A percentile compares a stretch with the other conserved stretches of the same genome.
phyloP scores from a whole-genome alignment of 2,888 invertebrate genomes.

The Drosophila leonis region DNA sequence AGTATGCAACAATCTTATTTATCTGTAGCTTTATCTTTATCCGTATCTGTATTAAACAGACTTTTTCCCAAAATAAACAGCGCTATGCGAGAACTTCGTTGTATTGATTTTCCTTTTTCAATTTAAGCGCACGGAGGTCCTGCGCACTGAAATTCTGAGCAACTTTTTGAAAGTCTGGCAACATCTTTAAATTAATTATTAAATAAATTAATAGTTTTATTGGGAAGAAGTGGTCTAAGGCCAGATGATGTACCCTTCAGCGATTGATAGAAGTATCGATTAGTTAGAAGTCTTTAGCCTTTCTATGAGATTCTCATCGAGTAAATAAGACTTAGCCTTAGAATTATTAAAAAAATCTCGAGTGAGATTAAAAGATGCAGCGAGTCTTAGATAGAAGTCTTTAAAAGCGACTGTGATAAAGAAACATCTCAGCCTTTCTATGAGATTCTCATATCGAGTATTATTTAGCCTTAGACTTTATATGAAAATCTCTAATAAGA shows the following conservation, averaged over 20 bases:
- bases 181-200: not conserved
- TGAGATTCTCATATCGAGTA: too few species aligned
- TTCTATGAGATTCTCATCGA: not conserved
- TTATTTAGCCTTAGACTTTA: too few species aligned
- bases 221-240: not conserved
- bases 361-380: too few species aligned
- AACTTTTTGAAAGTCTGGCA: slow-evolving; percentile 35
- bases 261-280: too few species aligned
- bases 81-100: slow-evolving; percentile 7
- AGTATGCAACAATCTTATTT: not conserved
- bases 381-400: too few species aligned
- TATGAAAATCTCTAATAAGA: too few species aligned
- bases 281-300: not conserved
- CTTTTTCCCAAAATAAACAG: slow-evolving; percentile 12
- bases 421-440: too few species aligned
- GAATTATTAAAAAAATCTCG: too few species aligned
- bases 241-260: too few species aligned
- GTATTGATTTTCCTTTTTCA: slow-evolving; percentile 48
- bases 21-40: not conserved
- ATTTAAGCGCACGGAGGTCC: slow-evolving; percentile 15
- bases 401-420: too few species aligned
- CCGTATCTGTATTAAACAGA: not conserved
- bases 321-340: too few species aligned
- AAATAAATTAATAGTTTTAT: not conserved
- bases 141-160: slow-evolving; percentile 31